These are phyloP conservation scores for Heteromormyrus szaboi DNA, from an alignment of 2,797 vertebrate species.

Conservation along the genomic window DNA sequence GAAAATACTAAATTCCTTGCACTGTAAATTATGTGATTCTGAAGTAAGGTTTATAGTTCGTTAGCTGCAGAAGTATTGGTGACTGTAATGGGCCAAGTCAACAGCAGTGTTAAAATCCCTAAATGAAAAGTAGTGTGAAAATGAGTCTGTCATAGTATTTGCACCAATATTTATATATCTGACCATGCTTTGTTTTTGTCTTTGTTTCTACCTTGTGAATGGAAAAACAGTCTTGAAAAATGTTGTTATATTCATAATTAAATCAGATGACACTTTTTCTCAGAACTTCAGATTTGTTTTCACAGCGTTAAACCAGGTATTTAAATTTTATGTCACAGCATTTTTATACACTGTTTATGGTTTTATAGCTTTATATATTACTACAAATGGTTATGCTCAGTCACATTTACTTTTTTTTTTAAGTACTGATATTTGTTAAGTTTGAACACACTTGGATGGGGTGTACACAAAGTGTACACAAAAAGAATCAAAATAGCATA, in stretches of 20 bases:
- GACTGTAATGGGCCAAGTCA: neutral
- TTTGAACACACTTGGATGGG: neutral
- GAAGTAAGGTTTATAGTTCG: neutral
- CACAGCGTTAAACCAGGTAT: neutral
- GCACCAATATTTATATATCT: neutral
- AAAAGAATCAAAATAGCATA: neutral
- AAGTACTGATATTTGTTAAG: neutral
- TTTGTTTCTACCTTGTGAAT: neutral
- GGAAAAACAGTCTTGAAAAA: neutral
- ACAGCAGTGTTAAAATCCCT: neutral
- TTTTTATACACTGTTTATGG: neutral
- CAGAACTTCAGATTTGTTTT: neutral
- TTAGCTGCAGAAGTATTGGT: neutral
- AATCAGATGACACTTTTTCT: neutral
- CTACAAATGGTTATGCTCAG: neutral
- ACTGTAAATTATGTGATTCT: neutral
- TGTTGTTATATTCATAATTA: neutral
- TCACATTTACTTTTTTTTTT: neutral
- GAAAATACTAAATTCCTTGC: neutral
- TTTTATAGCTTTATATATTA: neutral
- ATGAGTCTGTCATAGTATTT: neutral
- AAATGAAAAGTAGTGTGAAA: neutral
- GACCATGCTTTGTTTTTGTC: neutral
- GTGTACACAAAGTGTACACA: neutral
- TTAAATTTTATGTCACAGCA: neutral